These are phyloP conservation scores for Silurus aristotelis DNA, from an alignment of 2,797 vertebrate genomes.

Conservation along the genomic window DNA sequence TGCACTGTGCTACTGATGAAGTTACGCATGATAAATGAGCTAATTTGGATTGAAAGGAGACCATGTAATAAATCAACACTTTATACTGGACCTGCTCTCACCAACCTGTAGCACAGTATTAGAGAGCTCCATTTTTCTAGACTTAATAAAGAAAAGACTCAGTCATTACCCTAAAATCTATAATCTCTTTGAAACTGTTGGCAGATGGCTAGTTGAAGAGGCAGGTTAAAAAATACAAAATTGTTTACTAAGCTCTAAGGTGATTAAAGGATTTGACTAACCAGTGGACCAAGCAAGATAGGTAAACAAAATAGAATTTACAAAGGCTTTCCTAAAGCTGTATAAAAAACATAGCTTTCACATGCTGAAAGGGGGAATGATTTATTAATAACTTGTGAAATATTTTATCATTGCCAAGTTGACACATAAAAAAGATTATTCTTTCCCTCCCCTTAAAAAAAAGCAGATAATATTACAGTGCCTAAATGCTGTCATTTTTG, in stretches of 20 bases:
- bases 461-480: constrained; percentile 12
- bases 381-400: constrained; percentile 39
- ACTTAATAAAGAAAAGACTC: not conserved
- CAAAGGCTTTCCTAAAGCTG: not conserved
- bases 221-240: constrained; percentile 12
- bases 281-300: not conserved
- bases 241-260: not conserved
- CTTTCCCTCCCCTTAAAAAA: constrained; percentile 19
- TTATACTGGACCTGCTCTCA: not conserved
- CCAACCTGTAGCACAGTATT: not conserved
- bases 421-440: not conserved
- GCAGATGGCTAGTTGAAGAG: not conserved
- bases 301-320: not conserved
- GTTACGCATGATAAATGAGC: not conserved
- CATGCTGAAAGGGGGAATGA: constrained; percentile 23
- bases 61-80: not conserved
- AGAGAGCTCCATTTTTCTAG: constrained; percentile 15
- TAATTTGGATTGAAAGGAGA: not conserved
- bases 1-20: not conserved
- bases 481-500: constrained; percentile 6
- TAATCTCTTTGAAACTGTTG: constrained; percentile 1
- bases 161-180: constrained; percentile 3
- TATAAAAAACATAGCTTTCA: constrained; percentile 29
- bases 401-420: constrained; percentile 25
- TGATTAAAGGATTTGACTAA: not conserved